Evolutionary conservation across 2,888 invertebrate genomes (phyloP).

Genomic region (Omphaloscelis lunosa): DNA sequence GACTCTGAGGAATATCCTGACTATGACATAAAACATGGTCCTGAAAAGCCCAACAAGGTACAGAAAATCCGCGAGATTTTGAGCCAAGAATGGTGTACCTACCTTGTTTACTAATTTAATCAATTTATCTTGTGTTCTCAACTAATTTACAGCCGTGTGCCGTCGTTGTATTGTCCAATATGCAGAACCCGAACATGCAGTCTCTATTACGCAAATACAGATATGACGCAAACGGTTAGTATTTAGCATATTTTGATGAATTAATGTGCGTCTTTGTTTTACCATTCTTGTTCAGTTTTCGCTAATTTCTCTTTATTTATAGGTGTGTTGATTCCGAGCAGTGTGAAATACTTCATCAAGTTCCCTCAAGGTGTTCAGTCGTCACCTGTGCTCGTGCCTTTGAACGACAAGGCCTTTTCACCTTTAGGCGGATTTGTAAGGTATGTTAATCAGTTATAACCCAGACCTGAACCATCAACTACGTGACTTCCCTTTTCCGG

Average conservation of each 20-base stretch:
- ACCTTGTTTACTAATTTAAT: not conserved
- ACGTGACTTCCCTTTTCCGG: constrained; percentile 10
- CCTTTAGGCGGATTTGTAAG: constrained; percentile 86
- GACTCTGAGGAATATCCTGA: constrained; percentile 70
- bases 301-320: constrained; percentile 39
- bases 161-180: constrained; percentile 83
- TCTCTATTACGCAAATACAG: constrained; percentile 85
- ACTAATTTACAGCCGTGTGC: constrained; percentile 81
- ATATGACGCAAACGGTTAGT: constrained; percentile 83
- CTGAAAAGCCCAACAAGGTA: constrained; percentile 68
- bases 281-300: constrained; percentile 1
- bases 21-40: constrained; percentile 58
- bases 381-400: constrained; percentile 79
- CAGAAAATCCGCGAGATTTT: not conserved
- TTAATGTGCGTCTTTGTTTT: constrained; percentile 12
- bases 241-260: constrained; percentile 56
- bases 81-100: not conserved
- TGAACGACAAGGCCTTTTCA: constrained; percentile 84
- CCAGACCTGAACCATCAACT: not conserved
- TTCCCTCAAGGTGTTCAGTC: constrained; percentile 77
- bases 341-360: constrained; percentile 86
- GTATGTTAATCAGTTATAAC: constrained; percentile 66
- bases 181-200: constrained; percentile 82
- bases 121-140: constrained; percentile 34
- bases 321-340: constrained; percentile 86